Evolutionary conservation across 2,888 invertebrate genomes (phyloP).

Genomic region (Dimorphilus gyrociliatus): DNA sequence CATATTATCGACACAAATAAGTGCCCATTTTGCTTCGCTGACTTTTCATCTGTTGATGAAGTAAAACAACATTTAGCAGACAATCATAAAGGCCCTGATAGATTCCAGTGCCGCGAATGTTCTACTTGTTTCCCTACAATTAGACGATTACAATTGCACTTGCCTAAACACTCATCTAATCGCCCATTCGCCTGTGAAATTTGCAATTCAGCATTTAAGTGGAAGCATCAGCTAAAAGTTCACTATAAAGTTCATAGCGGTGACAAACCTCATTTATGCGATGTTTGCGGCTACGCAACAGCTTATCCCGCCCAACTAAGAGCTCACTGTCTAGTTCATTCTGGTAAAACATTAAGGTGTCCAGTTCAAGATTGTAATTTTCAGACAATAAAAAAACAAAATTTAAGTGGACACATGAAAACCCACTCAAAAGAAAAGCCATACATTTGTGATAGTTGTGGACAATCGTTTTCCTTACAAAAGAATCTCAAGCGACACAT

Average conservation of each 20-base stretch:
- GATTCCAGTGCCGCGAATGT: slow-evolving; percentile 43
- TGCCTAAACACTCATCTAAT: slow-evolving; percentile 44
- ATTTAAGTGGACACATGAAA: slow-evolving; percentile 43
- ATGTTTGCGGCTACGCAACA: slow-evolving; percentile 45
- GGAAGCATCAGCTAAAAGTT: slow-evolving; percentile 44
- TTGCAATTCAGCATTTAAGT: slow-evolving; percentile 44
- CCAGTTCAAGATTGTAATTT: slow-evolving; percentile 39
- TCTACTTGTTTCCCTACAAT: slow-evolving; percentile 41
- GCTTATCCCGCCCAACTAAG: slow-evolving; percentile 44
- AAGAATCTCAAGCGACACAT: slow-evolving; percentile 42
- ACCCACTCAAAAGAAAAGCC: slow-evolving; percentile 44
- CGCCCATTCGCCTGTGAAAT: slow-evolving; percentile 43
- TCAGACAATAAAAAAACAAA: slow-evolving; percentile 42
- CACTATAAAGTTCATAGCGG: slow-evolving; percentile 40
- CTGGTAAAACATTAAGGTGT: slow-evolving; percentile 42
- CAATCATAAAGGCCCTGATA: slow-evolving; percentile 37
- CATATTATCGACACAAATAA: slow-evolving; percentile 21
- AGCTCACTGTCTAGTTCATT: slow-evolving; percentile 43
- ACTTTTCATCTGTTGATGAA: slow-evolving; percentile 20
- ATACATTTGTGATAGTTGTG: slow-evolving; percentile 46
- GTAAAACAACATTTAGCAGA: slow-evolving; percentile 34
- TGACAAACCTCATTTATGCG: slow-evolving; percentile 44
- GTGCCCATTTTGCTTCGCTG: slow-evolving; percentile 34
- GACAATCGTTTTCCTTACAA: slow-evolving; percentile 43
- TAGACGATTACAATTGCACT: slow-evolving; percentile 40